phyloP scores from a whole-genome alignment of 1,140 invertebrate genomes.

The Brachionus manjavacas region DNA sequence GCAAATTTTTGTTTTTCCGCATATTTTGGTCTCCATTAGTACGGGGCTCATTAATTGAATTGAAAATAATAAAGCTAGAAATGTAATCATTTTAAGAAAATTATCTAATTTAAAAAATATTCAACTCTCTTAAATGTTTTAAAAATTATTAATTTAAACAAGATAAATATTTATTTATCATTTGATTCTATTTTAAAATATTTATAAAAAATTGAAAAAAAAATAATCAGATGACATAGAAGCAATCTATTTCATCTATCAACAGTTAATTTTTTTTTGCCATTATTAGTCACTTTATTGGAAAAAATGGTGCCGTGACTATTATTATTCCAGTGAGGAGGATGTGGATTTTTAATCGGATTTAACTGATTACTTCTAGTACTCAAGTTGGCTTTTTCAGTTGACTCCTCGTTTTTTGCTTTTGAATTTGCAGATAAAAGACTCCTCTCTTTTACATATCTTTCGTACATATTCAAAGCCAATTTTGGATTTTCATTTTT shows the following conservation, averaged over 20 bases:
- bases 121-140: not conserved
- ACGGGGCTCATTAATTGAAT: not conserved
- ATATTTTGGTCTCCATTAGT: not conserved
- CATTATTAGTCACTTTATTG: not conserved
- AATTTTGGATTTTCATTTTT: conserved; percentile 40
- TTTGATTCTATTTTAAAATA: not conserved
- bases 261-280: not conserved
- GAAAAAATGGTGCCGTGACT: conserved; percentile 1
- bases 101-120: not conserved
- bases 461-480: conserved; percentile 27
- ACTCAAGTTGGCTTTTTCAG: not conserved
- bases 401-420: not conserved
- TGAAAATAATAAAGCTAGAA: not conserved
- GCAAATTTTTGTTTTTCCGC: not conserved
- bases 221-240: not conserved
- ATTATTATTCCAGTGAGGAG: not conserved
- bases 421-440: not conserved
- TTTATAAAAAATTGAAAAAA: not conserved
- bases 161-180: not conserved
- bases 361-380: conserved; percentile 21
- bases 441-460: conserved; percentile 31
- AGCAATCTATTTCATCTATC: not conserved
- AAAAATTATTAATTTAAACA: not conserved
- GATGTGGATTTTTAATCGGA: conserved; percentile 2
- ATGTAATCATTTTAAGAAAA: not conserved